A percentile compares a stretch with the other conserved stretches of the same genome.
Conservation (phyloP, 2,113 vertebrate species). For the Saccopteryx bilineata region DNA sequence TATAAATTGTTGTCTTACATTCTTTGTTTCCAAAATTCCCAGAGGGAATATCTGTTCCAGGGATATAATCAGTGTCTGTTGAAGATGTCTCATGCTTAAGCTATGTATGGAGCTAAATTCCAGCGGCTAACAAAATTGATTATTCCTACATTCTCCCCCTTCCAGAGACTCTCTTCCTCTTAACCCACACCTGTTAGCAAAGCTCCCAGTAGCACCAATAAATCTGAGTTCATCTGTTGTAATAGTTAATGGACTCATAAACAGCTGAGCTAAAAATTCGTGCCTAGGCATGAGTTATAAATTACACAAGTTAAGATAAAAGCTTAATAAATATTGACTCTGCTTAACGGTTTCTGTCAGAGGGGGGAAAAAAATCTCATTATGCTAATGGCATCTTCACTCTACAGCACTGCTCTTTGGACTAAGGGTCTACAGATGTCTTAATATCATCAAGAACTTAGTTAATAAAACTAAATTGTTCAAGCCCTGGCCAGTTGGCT, state of each 20-base stretch:
- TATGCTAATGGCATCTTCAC: constrained; percentile 72
- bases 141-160: not conserved
- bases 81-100: not conserved
- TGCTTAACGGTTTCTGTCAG: constrained; percentile 75
- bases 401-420: not conserved
- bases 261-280: constrained; percentile 77
- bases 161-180: not conserved
- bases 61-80: not conserved
- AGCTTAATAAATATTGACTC: constrained; percentile 86
- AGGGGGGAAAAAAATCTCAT: constrained; percentile 67
- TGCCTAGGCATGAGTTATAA: constrained; percentile 72
- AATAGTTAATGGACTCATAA: constrained; percentile 72
- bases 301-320: constrained; percentile 84
- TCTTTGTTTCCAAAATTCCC: not conserved
- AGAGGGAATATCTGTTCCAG: not conserved
- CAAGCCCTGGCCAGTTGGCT: not conserved
- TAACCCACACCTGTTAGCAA: not conserved
- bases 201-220: constrained; percentile 40
- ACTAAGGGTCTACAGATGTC: not conserved
- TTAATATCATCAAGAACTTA: constrained; percentile 21
- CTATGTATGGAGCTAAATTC: not conserved
- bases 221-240: constrained; percentile 72
- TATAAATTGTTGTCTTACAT: not conserved
- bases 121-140: not conserved
- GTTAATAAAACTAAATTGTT: constrained; percentile 44